phyloP scores from a whole-genome alignment of 2,888 invertebrate species.

The Noctua pronuba region DNA sequence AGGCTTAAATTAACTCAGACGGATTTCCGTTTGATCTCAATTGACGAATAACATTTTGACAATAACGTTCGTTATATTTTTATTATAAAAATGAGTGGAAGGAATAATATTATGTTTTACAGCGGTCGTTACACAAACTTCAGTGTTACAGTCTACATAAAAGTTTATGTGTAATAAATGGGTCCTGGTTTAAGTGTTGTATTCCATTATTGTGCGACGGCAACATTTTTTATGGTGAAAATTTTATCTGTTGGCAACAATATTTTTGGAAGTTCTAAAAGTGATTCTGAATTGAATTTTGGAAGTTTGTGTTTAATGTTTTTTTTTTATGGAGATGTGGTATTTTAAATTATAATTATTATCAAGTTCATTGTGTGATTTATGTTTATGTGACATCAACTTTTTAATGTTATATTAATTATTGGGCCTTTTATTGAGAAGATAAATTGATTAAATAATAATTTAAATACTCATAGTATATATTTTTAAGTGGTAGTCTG shows the following conservation, averaged over 20 bases:
- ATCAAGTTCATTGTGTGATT: background rate
- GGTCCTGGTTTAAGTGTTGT: conserved; percentile 63
- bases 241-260: conserved; percentile 49
- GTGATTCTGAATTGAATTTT: conserved; percentile 20
- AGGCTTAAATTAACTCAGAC: conserved; percentile 41
- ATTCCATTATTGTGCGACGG: conserved; percentile 61
- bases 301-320: conserved; percentile 15
- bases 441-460: background rate
- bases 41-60: conserved; percentile 33
- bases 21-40: conserved; percentile 47
- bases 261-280: conserved; percentile 38
- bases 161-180: conserved; percentile 73
- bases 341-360: background rate
- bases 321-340: conserved; percentile 5
- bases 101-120: conserved; percentile 62
- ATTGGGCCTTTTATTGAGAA: background rate
- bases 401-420: background rate
- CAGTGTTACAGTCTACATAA: conserved; percentile 68
- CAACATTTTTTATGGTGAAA: conserved; percentile 62
- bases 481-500: background rate
- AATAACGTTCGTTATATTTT: conserved; percentile 36
- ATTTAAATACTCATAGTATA: background rate
- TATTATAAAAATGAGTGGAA: conserved; percentile 40
- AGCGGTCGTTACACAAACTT: conserved; percentile 62
- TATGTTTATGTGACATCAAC: background rate